Conservation (phyloP, 2,888 invertebrate species). For the Galerucella calmariensis region DNA sequence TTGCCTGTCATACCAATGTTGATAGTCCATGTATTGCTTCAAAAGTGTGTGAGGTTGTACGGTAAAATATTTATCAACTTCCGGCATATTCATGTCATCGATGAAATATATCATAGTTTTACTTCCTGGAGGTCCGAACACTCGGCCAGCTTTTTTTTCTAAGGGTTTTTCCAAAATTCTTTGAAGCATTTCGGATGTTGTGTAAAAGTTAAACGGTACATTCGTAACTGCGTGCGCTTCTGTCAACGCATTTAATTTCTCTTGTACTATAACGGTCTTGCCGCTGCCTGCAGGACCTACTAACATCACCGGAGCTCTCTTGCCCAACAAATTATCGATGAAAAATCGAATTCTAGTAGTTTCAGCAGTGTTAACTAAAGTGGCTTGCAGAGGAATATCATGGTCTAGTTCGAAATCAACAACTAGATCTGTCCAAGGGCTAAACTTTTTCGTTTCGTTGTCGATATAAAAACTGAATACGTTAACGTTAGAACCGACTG, state of each 20-base stretch:
- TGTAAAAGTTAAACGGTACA: conserved; percentile 95
- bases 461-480: conserved; percentile 94
- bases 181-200: conserved; percentile 92
- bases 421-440: conserved; percentile 88
- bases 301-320: conserved; percentile 87
- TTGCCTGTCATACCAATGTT: conserved; percentile 93
- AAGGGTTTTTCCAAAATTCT: conserved; percentile 88
- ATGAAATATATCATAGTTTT: conserved; percentile 93
- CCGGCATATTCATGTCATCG: conserved; percentile 98
- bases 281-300: conserved; percentile 92
- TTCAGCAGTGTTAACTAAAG: conserved; percentile 87
- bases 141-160: conserved; percentile 95
- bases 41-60: conserved; percentile 95
- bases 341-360: conserved; percentile 87
- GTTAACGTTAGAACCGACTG: conserved; percentile 74
- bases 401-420: conserved; percentile 83
- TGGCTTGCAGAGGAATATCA: conserved; percentile 83
- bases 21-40: conserved; percentile 92
- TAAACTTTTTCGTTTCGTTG: conserved; percentile 83
- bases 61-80: conserved; percentile 93
- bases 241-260: conserved; percentile 79
- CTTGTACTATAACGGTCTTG: conserved; percentile 90
- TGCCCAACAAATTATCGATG: conserved; percentile 83
- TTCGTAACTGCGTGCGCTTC: conserved; percentile 86
- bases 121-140: conserved; percentile 93